These are phyloP conservation scores for Glareola pratincola DNA, from an alignment of 2,113 vertebrate species.

Conservation along the genomic window DNA sequence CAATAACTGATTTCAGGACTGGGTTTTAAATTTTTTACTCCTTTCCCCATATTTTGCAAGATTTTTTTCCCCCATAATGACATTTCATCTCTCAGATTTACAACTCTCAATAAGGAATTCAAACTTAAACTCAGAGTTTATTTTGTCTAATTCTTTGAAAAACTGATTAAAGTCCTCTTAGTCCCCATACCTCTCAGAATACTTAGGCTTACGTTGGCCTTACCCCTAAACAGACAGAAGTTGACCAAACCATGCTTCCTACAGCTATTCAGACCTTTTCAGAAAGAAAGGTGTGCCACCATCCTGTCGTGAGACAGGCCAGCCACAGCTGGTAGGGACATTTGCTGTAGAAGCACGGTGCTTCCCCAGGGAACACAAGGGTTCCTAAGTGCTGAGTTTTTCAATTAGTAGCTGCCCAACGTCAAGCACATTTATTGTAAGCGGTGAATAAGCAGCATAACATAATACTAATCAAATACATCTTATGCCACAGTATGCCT, in stretches of 20 bases:
- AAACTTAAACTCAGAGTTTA: not conserved
- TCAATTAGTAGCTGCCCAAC: not conserved
- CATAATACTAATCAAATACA: not conserved
- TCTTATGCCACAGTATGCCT: not conserved
- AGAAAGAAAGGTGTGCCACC: not conserved
- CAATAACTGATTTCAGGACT: not conserved
- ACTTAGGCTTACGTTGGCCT: not conserved
- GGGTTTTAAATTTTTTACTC: not conserved
- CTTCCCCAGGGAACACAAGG: not conserved
- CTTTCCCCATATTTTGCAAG: not conserved
- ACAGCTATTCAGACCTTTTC: not conserved
- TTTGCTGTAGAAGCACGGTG: not conserved
- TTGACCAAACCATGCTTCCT: not conserved
- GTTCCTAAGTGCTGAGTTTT: not conserved
- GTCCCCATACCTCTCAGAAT: not conserved
- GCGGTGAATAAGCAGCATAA: not conserved
- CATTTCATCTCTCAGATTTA: not conserved
- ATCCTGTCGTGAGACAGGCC: not conserved
- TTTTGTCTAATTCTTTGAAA: not conserved
- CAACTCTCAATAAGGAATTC: not conserved
- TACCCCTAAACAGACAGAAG: not conserved
- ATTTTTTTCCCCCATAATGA: not conserved
- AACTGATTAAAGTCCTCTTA: not conserved
- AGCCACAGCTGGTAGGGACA: not conserved
- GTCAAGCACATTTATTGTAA: not conserved